Evolutionary conservation across 2,888 invertebrate species (phyloP).

Genomic region (Cancer borealis): DNA sequence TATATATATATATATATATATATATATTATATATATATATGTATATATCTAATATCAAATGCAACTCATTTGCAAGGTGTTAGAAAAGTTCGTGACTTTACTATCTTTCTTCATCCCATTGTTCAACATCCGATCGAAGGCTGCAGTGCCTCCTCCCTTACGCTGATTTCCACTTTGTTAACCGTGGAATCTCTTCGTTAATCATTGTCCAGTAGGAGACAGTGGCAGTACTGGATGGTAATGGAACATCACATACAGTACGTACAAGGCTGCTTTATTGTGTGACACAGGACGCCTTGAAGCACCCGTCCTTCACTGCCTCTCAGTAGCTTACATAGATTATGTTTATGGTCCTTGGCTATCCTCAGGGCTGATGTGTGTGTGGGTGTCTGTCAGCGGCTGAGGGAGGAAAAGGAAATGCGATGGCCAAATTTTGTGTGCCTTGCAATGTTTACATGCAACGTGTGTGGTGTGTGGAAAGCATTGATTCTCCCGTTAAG

Average conservation of each 20-base stretch:
- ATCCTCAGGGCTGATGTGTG: neutral
- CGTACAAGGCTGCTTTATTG: neutral
- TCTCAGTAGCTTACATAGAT: neutral
- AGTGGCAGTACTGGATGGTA: neutral
- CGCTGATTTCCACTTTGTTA: too few relatives aligned
- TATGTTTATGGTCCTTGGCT: neutral
- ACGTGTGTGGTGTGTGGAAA: neutral
- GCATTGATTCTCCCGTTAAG: neutral
- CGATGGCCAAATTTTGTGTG: neutral
- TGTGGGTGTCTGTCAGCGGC: neutral
- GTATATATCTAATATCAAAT: too few relatives aligned
- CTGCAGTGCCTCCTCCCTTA: too few relatives aligned
- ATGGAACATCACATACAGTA: neutral
- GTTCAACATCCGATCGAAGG: too few relatives aligned
- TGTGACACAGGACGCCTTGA: too few relatives aligned
- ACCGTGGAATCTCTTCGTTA: neutral
- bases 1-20: neutral
- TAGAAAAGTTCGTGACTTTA: too few relatives aligned
- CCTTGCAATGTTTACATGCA: neutral
- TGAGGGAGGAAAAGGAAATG: neutral
- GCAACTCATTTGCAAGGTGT: too few relatives aligned
- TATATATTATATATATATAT: too few relatives aligned
- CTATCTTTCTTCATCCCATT: too few relatives aligned
- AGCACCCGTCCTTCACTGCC: neutral
- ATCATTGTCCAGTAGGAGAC: neutral